phyloP scores from a whole-genome alignment of 2,113 vertebrate species.

The Cyanoliseus patagonus region DNA sequence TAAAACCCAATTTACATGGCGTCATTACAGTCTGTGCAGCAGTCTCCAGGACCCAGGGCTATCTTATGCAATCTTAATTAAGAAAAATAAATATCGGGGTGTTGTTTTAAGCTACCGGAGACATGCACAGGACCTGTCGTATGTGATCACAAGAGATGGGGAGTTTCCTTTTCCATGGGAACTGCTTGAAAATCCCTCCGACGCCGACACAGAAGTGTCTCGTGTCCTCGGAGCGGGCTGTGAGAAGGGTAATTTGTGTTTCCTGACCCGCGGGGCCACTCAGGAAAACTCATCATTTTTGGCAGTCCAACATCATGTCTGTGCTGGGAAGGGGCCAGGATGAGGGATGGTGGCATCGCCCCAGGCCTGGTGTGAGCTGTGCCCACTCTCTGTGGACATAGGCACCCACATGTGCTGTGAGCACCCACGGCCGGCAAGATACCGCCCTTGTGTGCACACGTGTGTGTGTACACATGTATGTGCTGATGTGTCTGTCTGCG shows the following conservation, averaged over 20 bases:
- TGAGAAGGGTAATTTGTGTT: constrained; percentile 66
- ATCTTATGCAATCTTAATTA: constrained; percentile 67
- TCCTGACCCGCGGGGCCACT: constrained; percentile 70
- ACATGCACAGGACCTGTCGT: constrained; percentile 56
- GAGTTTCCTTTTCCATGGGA: constrained; percentile 68
- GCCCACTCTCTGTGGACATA: not conserved
- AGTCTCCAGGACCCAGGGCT: constrained; percentile 63
- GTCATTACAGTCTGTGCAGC: constrained; percentile 57
- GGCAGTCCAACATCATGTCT: constrained; percentile 48
- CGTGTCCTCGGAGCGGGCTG: constrained; percentile 8
- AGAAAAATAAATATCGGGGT: constrained; percentile 57
- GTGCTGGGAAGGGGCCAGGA: not conserved
- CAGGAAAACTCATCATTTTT: constrained; percentile 51
- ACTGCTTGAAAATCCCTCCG: not conserved
- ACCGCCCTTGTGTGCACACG: not conserved
- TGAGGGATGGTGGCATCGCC: not conserved
- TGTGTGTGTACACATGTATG: not conserved
- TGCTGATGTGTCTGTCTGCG: not conserved
- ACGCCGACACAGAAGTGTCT: constrained; percentile 29
- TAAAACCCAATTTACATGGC: constrained; percentile 67
- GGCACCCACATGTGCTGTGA: not conserved
- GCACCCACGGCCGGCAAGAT: not conserved
- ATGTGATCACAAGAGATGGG: constrained; percentile 43
- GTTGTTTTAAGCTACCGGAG: constrained; percentile 64
- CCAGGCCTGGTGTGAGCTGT: not conserved